Evolutionary conservation across 1,140 invertebrate species (phyloP), one percentile per base, ranked within the genome.

Genomic region (Panagrolaimus sp.): DNA sequence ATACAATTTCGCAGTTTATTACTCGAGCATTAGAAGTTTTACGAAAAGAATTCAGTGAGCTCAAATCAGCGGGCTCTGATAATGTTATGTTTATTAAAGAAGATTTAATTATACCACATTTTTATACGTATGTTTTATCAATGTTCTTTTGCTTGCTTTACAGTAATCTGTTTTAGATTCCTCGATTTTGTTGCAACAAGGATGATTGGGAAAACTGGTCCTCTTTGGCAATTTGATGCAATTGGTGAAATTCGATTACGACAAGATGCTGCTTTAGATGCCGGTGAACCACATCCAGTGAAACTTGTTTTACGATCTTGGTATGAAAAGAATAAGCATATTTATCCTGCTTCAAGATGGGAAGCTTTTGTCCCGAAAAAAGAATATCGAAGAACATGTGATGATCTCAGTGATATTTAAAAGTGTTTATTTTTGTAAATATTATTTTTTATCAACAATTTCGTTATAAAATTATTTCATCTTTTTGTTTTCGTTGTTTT

Each of bases 51-150:
- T 99, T 98, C 83, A 93, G 92, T 79, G 96, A 98, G 85, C 86
- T 99, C 9, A 93, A 95, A 86, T 91, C 92, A 8, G 91, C 96
- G 0, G 93, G 92, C 80, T 93, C 94, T 8, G 96, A 99, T 85
- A 95, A 97, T 83, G 84, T 99, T 15, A 99, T 99, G 96, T 98
- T 98, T 85, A 93, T 99, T 0, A 99, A 99, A 84, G 96, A 99
- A 85, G 96, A 99, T 87, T 86, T 98, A 52, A 98, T 98, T 83
- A 88, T 98, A 72, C 94, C 95, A 1, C 95, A 98, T 83, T 95
- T 98, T 86, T 81, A 80, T 63, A 80, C 78, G 78, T 78, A 70
- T 64, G 63, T 68, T 65, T 65, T 71, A n/a, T n/a, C n/a, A n/a
- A n/a, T n/a, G n/a, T n/a, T n/a, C n/a, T n/a, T n/a, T n/a, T n/a